Percentiles rank a stretch among this genome's conserved stretches.
Evolutionary conservation across 2,888 invertebrate species (phyloP).

Genomic region (Incurvaria masculella): DNA sequence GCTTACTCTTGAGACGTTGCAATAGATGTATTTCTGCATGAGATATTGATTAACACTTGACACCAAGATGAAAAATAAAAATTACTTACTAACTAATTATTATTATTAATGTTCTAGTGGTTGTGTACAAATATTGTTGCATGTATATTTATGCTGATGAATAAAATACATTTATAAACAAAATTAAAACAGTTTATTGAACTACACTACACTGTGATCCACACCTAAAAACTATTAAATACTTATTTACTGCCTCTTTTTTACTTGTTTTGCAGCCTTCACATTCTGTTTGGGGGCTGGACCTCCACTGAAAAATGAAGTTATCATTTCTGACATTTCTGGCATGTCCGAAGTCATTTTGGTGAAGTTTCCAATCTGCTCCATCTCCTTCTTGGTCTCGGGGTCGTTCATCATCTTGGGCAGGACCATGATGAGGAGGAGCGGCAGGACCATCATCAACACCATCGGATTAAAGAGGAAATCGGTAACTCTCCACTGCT

Average conservation of each 20-base stretch:
- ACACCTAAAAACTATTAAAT: constrained; percentile 11
- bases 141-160: no score
- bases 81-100: no score
- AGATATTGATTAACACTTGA: no score
- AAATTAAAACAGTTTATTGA: no score
- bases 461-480: constrained; percentile 97
- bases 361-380: constrained; percentile 80
- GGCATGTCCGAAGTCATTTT: constrained; percentile 87
- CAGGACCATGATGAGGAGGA: constrained; percentile 85
- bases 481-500: constrained; percentile 97
- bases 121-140: no score
- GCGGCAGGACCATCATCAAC: constrained; percentile 94
- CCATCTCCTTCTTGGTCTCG: constrained; percentile 93
- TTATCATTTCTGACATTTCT: constrained; percentile 94
- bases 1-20: no score
- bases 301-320: constrained; percentile 79
- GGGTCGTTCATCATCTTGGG: constrained; percentile 98
- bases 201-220: constrained; percentile 12
- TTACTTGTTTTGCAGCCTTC: constrained; percentile 41
- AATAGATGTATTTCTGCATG: no score
- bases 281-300: constrained; percentile 45
- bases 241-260: constrained; percentile 39
- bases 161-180: no score
- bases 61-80: no score
- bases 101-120: no score